Conservation (phyloP, 1,140 invertebrate species). For the Drosophila tani region DNA sequence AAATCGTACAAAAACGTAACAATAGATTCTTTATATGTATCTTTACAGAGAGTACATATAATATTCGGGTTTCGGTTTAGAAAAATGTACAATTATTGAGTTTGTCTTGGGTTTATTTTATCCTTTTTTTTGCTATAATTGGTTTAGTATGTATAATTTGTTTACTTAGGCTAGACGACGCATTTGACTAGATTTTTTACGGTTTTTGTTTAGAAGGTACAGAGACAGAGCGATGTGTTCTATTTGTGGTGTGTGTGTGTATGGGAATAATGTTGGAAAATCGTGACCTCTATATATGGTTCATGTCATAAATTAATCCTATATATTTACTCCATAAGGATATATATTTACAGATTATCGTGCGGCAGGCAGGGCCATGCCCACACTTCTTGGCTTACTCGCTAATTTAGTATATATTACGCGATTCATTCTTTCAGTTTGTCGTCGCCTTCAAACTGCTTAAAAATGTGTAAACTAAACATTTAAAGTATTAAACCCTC, state of each 20-base stretch:
- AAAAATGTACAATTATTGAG: constrained; percentile 77
- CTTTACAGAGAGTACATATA: constrained; percentile 9
- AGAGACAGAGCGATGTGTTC: constrained; percentile 48
- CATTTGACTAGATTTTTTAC: constrained; percentile 63
- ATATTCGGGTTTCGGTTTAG: constrained; percentile 40
- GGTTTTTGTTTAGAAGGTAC: constrained; percentile 71
- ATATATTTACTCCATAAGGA: constrained; percentile 1
- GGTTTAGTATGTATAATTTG: constrained; percentile 54
- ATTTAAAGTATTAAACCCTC: constrained; percentile 28
- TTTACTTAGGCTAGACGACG: constrained; percentile 66
- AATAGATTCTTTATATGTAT: constrained; percentile 46
- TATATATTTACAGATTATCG: constrained; percentile 35
- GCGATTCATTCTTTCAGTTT: constrained; percentile 60
- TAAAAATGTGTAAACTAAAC: constrained; percentile 57
- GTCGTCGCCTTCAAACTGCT: constrained; percentile 35
- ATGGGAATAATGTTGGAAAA: constrained; percentile 13
- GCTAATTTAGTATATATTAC: constrained; percentile 80
- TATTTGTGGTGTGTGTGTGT: constrained; percentile 15
- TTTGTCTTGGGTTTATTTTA: constrained; percentile 23
- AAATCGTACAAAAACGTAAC: constrained; percentile 79
- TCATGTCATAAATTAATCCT: constrained; percentile 4
- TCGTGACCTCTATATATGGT: constrained; percentile 29
- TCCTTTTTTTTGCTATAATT: constrained; percentile 16
- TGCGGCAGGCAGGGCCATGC: constrained; percentile 52
- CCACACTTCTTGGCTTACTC: constrained; percentile 47